Base-by-base conservation (phyloP, 2,113 vertebrate species). In the Mobula hypostoma region DNA sequence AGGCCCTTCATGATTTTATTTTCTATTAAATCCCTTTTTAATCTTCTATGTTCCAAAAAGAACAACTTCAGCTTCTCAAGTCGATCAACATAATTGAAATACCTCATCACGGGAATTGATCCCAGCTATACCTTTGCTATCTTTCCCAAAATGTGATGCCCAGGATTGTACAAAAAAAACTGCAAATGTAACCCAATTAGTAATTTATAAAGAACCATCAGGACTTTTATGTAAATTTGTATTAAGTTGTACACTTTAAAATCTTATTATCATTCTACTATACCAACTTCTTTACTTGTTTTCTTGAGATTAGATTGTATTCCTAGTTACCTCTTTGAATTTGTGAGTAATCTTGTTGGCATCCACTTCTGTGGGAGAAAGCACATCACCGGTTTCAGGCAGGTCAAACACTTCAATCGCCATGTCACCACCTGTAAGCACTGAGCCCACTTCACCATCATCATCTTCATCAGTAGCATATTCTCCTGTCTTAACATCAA, bases 391-490 rank as follows among this genome's bases (percentile, higher is more conserved):
- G 0, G 97, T 98, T 96, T 99, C 99, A 2, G 99, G 98, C 94
- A 99, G 96, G 95, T 99, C 98, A 0, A 99, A 99, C 94, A 99
- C 99, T 95, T 99, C 99, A 94, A 99, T 99, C 95, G 97, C 98
- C 96, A 98, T 98, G 95, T 98, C 98, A 58, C 96, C 95, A 77
- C 96, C 97, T 0, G 97, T 97, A 94, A 96, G 96, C 5, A 96
- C 95, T 7, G 97, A 96, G 78, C 97, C 98, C 17, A 96, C 97
- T 61, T 98, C 98, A 40, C 98, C 98, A 83, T 98, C 98, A 88
- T 99, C 99, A 88, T 99, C 99, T 85, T 99, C 99, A 93, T 99
- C 99, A 4, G 98, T 99, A 94, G 98, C 99, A 94, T 99, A 99
- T 96, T 99, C 99, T 94, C 99, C 99, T 66, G 99, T 99, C 98